Evolutionary conservation across 2,113 vertebrate species (phyloP).

Genomic region (Genyomyrus donnyi): DNA sequence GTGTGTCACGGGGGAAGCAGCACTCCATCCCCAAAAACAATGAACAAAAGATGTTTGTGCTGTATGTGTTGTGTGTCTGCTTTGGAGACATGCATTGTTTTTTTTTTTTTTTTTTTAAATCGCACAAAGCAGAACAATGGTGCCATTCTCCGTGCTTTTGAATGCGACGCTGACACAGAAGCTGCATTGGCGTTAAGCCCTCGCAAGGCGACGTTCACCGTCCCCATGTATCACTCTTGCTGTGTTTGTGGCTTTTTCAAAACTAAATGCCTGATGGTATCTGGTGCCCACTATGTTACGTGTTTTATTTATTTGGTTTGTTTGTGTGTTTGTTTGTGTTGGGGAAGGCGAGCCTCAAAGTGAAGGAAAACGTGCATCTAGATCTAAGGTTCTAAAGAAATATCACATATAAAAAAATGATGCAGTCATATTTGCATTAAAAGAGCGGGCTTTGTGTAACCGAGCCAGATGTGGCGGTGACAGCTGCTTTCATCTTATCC

Average conservation of each 20-base stretch:
- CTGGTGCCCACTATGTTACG: conserved; percentile 25
- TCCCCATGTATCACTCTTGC: not conserved
- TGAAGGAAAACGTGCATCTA: not conserved
- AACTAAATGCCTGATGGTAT: conserved; percentile 34
- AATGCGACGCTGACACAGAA: not conserved
- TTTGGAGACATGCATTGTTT: not conserved
- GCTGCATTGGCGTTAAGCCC: not conserved
- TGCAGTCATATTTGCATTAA: not conserved
- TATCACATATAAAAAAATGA: not conserved
- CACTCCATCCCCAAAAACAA: conserved; percentile 34
- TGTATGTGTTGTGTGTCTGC: not conserved
- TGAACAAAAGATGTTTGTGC: not conserved
- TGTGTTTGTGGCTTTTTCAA: conserved; percentile 35
- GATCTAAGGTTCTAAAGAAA: not conserved
- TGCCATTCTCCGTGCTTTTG: not conserved
- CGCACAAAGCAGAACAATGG: not conserved
- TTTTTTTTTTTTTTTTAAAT: not conserved
- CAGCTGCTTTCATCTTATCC: not conserved
- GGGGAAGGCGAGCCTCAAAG: not conserved
- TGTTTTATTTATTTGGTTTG: conserved; percentile 18
- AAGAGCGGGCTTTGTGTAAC: not conserved
- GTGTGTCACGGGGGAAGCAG: conserved; percentile 31
- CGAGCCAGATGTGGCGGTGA: not conserved
- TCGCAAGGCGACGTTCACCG: no score
- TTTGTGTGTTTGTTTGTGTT: not conserved